Base-by-base conservation (phyloP, 2,113 vertebrate species). In the Hypocryptadius cinnamomeus region DNA sequence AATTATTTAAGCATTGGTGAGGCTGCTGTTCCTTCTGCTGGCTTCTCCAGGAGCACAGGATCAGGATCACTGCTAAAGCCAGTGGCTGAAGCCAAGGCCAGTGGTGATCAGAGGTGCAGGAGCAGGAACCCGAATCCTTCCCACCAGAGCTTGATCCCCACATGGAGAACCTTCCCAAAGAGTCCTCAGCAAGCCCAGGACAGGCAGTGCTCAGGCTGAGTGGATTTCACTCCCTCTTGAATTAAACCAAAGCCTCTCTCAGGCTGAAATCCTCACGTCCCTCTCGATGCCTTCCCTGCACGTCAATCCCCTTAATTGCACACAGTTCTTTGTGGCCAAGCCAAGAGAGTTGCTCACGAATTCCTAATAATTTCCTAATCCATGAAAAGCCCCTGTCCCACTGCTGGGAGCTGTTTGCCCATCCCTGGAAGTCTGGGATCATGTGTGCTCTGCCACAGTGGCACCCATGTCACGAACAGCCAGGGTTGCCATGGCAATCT, bases 401-500 rank as follows among this genome's bases (percentile, higher is more conserved):
- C 10, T 56, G 74, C 24, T 70, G 64, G 90, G 64, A 59, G 48
- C 83, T 39, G 50, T 51, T 31, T 91, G 92, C 78, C 94, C 89
- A 45, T 7, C 78, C 70, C 40, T 20, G 60, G 35, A 6, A 22
- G 21, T 18, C 61, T 54, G 57, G 77, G 57, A 23, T 39, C 0
- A 1, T 1, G 24, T 81, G 87, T 30, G 83, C 78, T 93, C 47
- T n/a, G 50, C 53, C 81, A 85, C 31, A 15, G 92, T 91, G 96
- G 89, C 94, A 95, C 92, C 87, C 79, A 37, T 87, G 37, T 95
- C 96, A 95, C 89, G 82, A 93, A 95, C 90, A 94, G 91, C 59
- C 14, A 57, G 53, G 45, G 96, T 97, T 97, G 93, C 93, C 95
- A 96, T 97, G 80, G 93, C 59, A 89, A 97, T 89, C 54, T 64